Base-by-base conservation (phyloP, 2,888 invertebrate genomes). In the Tanypteryx hageni region DNA sequence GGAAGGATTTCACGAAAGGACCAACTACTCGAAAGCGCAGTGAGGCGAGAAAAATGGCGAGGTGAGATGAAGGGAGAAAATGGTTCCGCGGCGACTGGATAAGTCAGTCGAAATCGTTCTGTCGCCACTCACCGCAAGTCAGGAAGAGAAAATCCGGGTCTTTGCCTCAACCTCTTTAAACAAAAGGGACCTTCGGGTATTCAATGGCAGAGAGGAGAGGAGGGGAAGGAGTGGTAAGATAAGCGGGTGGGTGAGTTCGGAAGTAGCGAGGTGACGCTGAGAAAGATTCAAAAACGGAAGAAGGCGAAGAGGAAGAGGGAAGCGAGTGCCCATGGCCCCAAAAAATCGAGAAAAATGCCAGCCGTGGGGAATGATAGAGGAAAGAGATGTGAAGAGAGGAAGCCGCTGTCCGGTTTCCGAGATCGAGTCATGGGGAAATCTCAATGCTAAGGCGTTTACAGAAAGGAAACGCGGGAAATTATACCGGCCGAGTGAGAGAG, bases 161-260 rank as follows among this genome's bases (percentile, higher is more conserved):
- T 22, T 76, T 27, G 76, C 76, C 76, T 76, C 76, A 76, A 76
- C 76, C 76, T 76, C 76, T 27, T 76, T 76, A 76, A 76, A 76
- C 76, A 27, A 3, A 10, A 27, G 27, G 76, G 76, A 76, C 76
- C 76, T 76, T 76, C 76, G 76, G 22, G 13, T n/a, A 16, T 64
- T 64, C 68, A 68, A 68, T n/a, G 68, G 68, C n/a, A 22, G 0
- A 13, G 76, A 76, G 22, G 22, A 22, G 22, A 27, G 22, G 22
- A 27, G 27, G 22, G 22, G 76, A 11, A 27, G 22, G 76, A 18
- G 68, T 68, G 68, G 22, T 8, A 8, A 27, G 27, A 27, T 7
- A 27, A 27, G 27, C 22, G 76, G 76, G 27, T 27, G 68, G 8
- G 64, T n/a, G 76, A 76, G 76, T 13, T 27, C 4, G 13, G 76